phyloP scores from a whole-genome alignment of 2,888 invertebrate species.

The Scaptodrosophila latifasciaeformis region DNA sequence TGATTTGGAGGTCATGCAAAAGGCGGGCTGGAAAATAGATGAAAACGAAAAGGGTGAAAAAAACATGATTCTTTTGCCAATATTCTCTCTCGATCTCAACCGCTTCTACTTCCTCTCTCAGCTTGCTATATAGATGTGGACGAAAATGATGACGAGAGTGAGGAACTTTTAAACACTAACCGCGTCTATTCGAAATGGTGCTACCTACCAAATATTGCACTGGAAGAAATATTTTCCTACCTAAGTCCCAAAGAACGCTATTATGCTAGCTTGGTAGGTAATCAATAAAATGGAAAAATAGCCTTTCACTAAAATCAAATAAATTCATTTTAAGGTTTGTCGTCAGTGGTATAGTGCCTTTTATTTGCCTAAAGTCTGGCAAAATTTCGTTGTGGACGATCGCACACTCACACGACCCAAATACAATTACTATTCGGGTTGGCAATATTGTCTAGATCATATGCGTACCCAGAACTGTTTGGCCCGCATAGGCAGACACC shows the following conservation, averaged over 20 bases:
- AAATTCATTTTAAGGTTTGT: conserved; percentile 68
- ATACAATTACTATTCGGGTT: conserved; percentile 88
- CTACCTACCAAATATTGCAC: conserved; percentile 81
- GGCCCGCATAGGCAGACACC: conserved; percentile 80
- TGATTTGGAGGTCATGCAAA: conserved; percentile 60
- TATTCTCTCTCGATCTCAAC: not conserved
- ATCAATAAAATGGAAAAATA: no score
- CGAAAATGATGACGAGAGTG: conserved; percentile 69
- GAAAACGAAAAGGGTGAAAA: conserved; percentile 68
- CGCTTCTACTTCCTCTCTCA: conserved; percentile 40
- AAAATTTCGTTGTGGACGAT: conserved; percentile 83
- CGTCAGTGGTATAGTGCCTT: conserved; percentile 82
- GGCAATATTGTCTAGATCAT: conserved; percentile 84
- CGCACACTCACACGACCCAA: conserved; percentile 83
- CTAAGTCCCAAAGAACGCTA: conserved; percentile 82
- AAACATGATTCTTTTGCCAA: conserved; percentile 12
- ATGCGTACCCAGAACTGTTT: conserved; percentile 83
- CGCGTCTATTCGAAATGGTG: conserved; percentile 79
- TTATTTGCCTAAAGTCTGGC: conserved; percentile 85
- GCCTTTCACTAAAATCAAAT: not conserved
- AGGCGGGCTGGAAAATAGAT: conserved; percentile 71
- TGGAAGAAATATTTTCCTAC: conserved; percentile 84
- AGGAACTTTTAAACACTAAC: conserved; percentile 58
- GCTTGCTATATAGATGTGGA: conserved; percentile 77
- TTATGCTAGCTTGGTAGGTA: conserved; percentile 83